Base-by-base conservation (phyloP, 2,888 invertebrate species). In the Calephelis perditalis region DNA sequence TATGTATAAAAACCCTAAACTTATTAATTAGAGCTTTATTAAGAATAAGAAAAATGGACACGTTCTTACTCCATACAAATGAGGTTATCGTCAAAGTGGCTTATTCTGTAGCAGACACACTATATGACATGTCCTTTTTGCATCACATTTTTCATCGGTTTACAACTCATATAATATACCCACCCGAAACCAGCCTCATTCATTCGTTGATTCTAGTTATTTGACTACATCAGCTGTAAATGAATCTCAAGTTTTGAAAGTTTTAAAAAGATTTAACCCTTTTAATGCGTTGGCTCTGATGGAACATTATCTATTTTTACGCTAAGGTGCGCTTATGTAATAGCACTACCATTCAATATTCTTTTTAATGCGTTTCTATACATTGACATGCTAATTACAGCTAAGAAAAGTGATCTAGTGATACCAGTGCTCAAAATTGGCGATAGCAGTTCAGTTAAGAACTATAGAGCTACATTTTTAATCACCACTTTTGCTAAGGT, bases 391-490 rank as follows among this genome's bases (percentile, higher is more conserved):
- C n/a, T n/a, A n/a, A n/a, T 8, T 7, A 43, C 43, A 43, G 7
- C 8, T 5, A 67, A 68, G 65, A 70, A 66, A 49, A 35, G 9
- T 8, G 60, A 63, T 8, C 59, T 59, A 10, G 55, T 68, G 36
- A 59, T 70, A 1, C 67, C 67, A 0, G n/a, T 67, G 9, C 40
- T 60, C 10, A 68, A 70, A 37, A 44, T 15, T n/a, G 63, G 65
- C n/a, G 56, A 60, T 36, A 52, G 57, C 11, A 55, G 37, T n/a
- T 35, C 40, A 9, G 52, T 64, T 9, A 35, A 45, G 8, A 67
- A 65, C 9, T 67, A 68, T 59, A 63, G 67, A 44, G 65, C 65
- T 0, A 67, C 65, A n/a, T 64, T 64, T 5, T 60, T 68, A 12
- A 43, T 67, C 0, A 57, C 65, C 0, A 37, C 58, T 3, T 60